A percentile compares a stretch with the other conserved stretches of the same genome.
These are phyloP conservation scores for Dicyrtoma fusca DNA, from an alignment of 2,888 invertebrate species.

Conservation along the genomic window DNA sequence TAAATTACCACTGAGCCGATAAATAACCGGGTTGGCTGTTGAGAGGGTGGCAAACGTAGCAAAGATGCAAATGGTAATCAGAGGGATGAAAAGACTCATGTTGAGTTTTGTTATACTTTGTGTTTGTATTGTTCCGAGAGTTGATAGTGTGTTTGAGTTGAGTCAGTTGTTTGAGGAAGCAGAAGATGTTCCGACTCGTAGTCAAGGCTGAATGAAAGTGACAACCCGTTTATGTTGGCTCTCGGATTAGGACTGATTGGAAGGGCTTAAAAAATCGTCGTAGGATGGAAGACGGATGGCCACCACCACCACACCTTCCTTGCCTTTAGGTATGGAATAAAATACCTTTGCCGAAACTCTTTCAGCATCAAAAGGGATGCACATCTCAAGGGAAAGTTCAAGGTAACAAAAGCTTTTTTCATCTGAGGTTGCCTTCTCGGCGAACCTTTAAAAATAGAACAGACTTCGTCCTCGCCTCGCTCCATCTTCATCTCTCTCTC, in stretches of 20 bases:
- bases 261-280: slow-evolving; percentile 33
- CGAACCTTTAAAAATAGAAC: slow-evolving; percentile 35
- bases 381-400: slow-evolving; percentile 24
- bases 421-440: neutral
- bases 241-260: slow-evolving; percentile 12
- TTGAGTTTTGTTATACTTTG: neutral
- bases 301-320: slow-evolving; percentile 31
- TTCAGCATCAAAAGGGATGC: slow-evolving; percentile 16
- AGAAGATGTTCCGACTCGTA: neutral
- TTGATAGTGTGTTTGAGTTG: neutral
- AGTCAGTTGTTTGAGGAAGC: neutral
- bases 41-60: neutral
- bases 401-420: slow-evolving; percentile 23
- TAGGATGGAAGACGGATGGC: slow-evolving; percentile 4
- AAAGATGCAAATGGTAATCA: slow-evolving; percentile 3
- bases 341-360: slow-evolving; percentile 17
- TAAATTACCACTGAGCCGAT: slow-evolving; percentile 20
- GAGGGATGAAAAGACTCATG: neutral
- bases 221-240: slow-evolving; percentile 29
- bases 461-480: neutral
- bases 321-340: slow-evolving; percentile 32
- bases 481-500: neutral
- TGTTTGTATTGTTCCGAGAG: neutral
- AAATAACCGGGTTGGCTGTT: slow-evolving; percentile 1
- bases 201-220: slow-evolving; percentile 33